Evolutionary conservation across 2,888 invertebrate genomes (phyloP).

Genomic region (Synanthedon myopaeformis): DNA sequence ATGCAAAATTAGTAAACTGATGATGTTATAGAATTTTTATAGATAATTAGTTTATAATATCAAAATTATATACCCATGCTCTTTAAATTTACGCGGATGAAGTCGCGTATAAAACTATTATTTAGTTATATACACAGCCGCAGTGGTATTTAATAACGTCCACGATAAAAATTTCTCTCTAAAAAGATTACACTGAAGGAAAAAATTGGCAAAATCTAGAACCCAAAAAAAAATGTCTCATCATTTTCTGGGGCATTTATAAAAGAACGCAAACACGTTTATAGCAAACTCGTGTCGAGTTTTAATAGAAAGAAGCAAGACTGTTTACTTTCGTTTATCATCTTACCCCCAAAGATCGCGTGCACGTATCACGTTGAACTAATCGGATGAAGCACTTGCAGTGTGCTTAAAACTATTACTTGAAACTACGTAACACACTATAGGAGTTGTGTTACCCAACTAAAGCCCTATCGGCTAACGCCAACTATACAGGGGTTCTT

Average conservation of each 20-base stretch:
- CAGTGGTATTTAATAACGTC: too few relatives aligned
- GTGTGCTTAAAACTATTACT: slow-evolving; percentile 23
- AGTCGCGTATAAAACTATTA: too few relatives aligned
- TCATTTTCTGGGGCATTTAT: not conserved
- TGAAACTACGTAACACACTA: not conserved
- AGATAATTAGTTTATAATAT: too few relatives aligned
- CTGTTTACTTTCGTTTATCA: not conserved
- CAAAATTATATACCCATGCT: too few relatives aligned
- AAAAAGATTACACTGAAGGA: too few relatives aligned
- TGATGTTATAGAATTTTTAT: too few relatives aligned
- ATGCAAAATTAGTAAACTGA: too few relatives aligned
- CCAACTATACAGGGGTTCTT: too few relatives aligned
- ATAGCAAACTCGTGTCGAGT: not conserved
- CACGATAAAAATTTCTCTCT: too few relatives aligned
- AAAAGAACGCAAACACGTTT: not conserved
- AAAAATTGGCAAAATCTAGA: too few relatives aligned
- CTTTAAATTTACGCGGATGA: too few relatives aligned
- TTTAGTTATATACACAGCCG: too few relatives aligned
- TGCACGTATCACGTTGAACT: slow-evolving; percentile 7
- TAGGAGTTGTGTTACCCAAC: not conserved
- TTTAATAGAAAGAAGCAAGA: not conserved
- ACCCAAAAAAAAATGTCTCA: not conserved
- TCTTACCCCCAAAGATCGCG: not conserved
- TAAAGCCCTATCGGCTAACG: not conserved
- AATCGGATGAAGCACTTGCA: slow-evolving; percentile 40